Percentiles rank a stretch among this genome's conserved stretches.
Conservation (phyloP, 92 coral and sea anemone genomes). For the Desmophyllum pertusum region DNA sequence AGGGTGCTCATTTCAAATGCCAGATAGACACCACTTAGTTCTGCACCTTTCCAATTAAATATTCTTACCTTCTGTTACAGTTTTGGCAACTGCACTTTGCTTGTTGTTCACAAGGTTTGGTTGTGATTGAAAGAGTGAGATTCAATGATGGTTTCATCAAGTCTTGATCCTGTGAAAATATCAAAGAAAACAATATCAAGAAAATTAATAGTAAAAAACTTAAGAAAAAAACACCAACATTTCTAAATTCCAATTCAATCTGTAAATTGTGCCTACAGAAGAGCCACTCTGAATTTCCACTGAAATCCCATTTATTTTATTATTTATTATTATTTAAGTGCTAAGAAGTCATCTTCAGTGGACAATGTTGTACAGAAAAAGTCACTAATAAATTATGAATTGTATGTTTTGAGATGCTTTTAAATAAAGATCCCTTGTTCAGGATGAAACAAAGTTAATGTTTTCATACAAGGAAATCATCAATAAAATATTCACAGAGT, state of each 20-base stretch:
- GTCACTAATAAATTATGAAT: too few relatives aligned
- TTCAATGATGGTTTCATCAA: constrained; percentile 55
- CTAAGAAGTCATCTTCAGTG: neutral
- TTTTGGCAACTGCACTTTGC: constrained; percentile 60
- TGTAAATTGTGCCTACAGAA: neutral
- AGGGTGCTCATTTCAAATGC: too few relatives aligned
- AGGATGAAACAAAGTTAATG: too few relatives aligned
- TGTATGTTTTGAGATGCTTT: too few relatives aligned
- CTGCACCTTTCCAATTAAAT: too few relatives aligned
- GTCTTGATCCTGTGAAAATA: constrained; percentile 53
- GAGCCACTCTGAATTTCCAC: neutral
- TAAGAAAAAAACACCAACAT: neutral
- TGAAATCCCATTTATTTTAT: too few relatives aligned
- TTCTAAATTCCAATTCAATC: too few relatives aligned
- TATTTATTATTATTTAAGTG: too few relatives aligned
- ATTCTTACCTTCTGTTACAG: constrained; percentile 58
- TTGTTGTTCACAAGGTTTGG: constrained; percentile 57
- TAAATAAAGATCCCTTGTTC: too few relatives aligned
- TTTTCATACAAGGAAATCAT: neutral
- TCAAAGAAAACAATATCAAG: neutral
- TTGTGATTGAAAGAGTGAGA: constrained; percentile 59
- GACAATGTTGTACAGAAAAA: too few relatives aligned
- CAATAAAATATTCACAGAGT: neutral
- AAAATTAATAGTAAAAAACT: neutral
- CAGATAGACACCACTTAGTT: too few relatives aligned